Conservation (phyloP, 2,888 invertebrate species). For the Scotopteryx bipunctaria region DNA sequence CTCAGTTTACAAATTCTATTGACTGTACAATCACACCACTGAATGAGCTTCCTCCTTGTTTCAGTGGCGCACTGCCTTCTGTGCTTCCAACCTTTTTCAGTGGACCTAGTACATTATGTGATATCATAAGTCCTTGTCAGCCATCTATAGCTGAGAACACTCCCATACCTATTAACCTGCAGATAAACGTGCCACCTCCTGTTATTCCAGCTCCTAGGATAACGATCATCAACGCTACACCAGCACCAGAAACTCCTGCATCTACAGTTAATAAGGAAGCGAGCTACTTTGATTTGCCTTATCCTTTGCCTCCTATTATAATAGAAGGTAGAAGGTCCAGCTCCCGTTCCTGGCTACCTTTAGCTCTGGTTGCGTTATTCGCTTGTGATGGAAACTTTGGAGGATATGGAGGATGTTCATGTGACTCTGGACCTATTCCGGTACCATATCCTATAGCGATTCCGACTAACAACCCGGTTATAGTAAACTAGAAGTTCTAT, state of each 20-base stretch:
- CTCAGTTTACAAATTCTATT: constrained; percentile 8
- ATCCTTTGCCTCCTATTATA: constrained; percentile 46
- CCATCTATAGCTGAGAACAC: constrained; percentile 1
- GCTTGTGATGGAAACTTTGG: constrained; percentile 41
- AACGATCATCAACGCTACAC: constrained; percentile 41
- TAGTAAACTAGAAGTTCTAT: constrained; percentile 28
- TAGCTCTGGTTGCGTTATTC: constrained; percentile 52
- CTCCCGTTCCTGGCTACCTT: constrained; percentile 50
- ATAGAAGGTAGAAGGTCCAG: constrained; percentile 48
- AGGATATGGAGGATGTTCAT: constrained; percentile 37
- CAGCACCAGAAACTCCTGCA: constrained; percentile 28
- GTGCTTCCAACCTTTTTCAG: constrained; percentile 7
- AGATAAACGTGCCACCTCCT: constrained; percentile 55
- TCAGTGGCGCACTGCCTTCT: constrained; percentile 14
- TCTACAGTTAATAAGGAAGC: constrained; percentile 21
- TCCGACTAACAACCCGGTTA: constrained; percentile 51
- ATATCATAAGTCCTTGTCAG: neutral
- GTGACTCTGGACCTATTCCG: constrained; percentile 41
- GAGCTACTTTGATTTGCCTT: constrained; percentile 14
- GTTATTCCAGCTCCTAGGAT: constrained; percentile 46
- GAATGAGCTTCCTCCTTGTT: neutral
- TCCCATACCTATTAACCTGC: constrained; percentile 50
- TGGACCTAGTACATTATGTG: neutral
- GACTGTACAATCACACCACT: neutral
- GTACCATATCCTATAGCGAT: constrained; percentile 58